Conservation (phyloP, 2,888 invertebrate genomes). For the Sussaba pulchella region DNA sequence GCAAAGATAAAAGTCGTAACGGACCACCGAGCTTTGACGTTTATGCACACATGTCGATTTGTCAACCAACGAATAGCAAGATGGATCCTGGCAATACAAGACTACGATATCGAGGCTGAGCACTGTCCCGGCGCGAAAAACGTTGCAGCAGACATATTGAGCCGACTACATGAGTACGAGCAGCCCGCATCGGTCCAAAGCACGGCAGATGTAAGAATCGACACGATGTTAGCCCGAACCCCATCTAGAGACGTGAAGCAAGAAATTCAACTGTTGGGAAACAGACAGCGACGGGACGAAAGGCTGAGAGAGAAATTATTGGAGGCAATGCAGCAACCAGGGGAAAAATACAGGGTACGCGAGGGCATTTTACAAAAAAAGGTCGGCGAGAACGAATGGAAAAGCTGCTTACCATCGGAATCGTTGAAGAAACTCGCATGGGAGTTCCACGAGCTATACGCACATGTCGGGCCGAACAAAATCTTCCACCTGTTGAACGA, state of each 20-base stretch:
- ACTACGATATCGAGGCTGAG: conserved; percentile 25
- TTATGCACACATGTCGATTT: conserved; percentile 6
- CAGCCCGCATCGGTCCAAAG: neutral
- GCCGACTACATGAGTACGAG: neutral
- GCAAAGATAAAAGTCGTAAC: conserved; percentile 62
- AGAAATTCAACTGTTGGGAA: too few species aligned
- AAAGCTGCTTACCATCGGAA: too few species aligned
- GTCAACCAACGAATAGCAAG: conserved; percentile 1
- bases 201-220: neutral
- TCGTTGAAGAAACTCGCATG: too few species aligned
- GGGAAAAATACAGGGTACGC: too few species aligned
- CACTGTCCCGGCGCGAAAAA: conserved; percentile 42
- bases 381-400: too few species aligned
- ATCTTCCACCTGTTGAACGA: conserved; percentile 9
- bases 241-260: too few species aligned
- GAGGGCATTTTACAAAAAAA: too few species aligned
- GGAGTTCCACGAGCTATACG: too few species aligned
- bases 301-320: too few species aligned
- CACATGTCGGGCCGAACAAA: neutral
- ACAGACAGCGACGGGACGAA: too few species aligned
- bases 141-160: conserved; percentile 6
- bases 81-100: conserved; percentile 42
- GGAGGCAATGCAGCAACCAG: too few species aligned
- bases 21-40: conserved; percentile 49
- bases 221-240: neutral